Percentiles rank a stretch among this genome's conserved stretches.
Conservation (phyloP, 2,113 vertebrate genomes). For the Eira barbara region DNA sequence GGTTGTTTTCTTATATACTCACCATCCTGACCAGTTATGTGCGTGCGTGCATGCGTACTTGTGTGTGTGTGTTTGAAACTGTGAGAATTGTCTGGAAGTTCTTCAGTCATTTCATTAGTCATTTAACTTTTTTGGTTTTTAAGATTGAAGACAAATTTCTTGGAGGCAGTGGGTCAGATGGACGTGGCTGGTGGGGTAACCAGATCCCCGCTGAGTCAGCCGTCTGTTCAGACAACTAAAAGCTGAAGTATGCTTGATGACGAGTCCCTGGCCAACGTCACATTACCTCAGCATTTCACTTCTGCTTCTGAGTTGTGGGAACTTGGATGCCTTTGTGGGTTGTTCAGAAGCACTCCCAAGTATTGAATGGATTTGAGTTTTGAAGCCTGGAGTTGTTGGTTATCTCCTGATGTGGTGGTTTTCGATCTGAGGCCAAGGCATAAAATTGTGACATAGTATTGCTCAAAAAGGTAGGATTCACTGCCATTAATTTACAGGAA, state of each 20-base stretch:
- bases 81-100: slow-evolving; percentile 27
- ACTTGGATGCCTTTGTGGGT: neutral
- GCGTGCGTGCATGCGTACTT: no score
- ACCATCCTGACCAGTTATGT: neutral
- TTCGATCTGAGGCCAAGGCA: neutral
- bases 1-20: neutral
- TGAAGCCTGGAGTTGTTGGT: neutral
- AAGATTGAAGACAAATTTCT: neutral
- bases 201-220: slow-evolving; percentile 45
- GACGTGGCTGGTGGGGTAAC: neutral
- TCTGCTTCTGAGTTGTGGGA: neutral
- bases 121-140: neutral
- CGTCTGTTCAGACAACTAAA: neutral
- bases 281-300: neutral
- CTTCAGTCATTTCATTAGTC: slow-evolving; percentile 37
- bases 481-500: neutral
- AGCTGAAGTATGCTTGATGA: neutral
- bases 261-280: neutral
- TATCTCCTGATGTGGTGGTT: neutral
- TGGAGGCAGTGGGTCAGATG: slow-evolving; percentile 6
- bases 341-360: neutral
- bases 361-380: neutral
- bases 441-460: neutral
- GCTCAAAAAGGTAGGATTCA: neutral
- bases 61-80: neutral